Evolutionary conservation across 1,140 invertebrate species (phyloP).

Genomic region (Eupristina koningsbergeri): DNA sequence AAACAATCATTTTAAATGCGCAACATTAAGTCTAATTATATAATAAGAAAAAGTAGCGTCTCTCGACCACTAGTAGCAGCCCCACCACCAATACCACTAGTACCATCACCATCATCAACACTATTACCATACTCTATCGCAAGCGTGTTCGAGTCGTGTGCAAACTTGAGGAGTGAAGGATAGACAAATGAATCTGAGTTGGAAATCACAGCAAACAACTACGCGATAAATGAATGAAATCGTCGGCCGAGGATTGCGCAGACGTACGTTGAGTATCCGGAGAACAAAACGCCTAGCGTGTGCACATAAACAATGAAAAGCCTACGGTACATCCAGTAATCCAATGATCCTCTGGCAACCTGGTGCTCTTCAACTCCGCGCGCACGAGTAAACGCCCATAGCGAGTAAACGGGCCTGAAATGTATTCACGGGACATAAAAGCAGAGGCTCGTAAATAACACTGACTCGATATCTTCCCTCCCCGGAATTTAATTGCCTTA

Average conservation of each 20-base stretch:
- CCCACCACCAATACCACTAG: no score
- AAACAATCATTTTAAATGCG: neutral
- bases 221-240: slow-evolving; percentile 26
- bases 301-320: slow-evolving; percentile 41
- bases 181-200: neutral
- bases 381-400: neutral
- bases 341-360: neutral
- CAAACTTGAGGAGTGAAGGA: no score
- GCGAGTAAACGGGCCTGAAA: slow-evolving; percentile 34
- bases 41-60: neutral
- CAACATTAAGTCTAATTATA: neutral
- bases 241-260: slow-evolving; percentile 9
- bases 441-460: slow-evolving; percentile 44
- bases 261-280: neutral
- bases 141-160: no score
- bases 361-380: neutral
- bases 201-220: neutral
- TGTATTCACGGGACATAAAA: slow-evolving; percentile 42
- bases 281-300: slow-evolving; percentile 23
- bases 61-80: no score
- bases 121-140: no score
- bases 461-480: slow-evolving; percentile 43
- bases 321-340: neutral
- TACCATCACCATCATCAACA: no score
- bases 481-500: slow-evolving; percentile 59